Percentiles rank a stretch among this genome's conserved stretches.
phyloP scores from a whole-genome alignment of 2,888 invertebrate species.

The Chrysotoxum bicinctum region DNA sequence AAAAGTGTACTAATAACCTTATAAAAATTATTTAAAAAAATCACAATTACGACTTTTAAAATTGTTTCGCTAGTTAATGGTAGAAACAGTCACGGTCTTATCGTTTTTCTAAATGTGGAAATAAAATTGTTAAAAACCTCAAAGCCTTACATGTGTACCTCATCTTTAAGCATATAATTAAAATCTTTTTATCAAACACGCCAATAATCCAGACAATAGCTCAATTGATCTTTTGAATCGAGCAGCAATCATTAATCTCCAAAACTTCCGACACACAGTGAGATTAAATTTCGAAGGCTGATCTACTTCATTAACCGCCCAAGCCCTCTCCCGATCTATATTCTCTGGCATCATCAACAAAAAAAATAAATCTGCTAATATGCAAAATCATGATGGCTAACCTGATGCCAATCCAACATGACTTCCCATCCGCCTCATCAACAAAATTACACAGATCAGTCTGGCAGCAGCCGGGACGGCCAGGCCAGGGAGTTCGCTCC shows the following conservation, averaged over 20 bases:
- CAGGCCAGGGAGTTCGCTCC: conserved; percentile 3
- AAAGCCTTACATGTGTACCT: neutral
- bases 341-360: conserved; percentile 14
- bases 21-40: no score
- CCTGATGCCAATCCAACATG: conserved; percentile 63
- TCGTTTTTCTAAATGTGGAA: no score
- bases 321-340: conserved; percentile 20
- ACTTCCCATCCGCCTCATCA: conserved; percentile 67
- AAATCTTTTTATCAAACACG: neutral
- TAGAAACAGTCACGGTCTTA: no score
- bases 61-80: no score
- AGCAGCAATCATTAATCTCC: conserved; percentile 11
- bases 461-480: conserved; percentile 12
- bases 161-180: neutral
- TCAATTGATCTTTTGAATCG: neutral
- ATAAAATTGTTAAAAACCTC: neutral
- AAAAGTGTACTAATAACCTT: no score
- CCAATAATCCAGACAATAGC: neutral
- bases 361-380: conserved; percentile 19
- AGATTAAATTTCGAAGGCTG: neutral
- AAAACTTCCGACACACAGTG: conserved; percentile 14
- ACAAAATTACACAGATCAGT: conserved; percentile 70
- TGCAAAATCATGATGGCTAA: conserved; percentile 68
- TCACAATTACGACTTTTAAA: no score
- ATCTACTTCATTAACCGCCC: conserved; percentile 32